Conservation (phyloP, 2,888 invertebrate species). For the Dyspetes luteomarginatus region DNA sequence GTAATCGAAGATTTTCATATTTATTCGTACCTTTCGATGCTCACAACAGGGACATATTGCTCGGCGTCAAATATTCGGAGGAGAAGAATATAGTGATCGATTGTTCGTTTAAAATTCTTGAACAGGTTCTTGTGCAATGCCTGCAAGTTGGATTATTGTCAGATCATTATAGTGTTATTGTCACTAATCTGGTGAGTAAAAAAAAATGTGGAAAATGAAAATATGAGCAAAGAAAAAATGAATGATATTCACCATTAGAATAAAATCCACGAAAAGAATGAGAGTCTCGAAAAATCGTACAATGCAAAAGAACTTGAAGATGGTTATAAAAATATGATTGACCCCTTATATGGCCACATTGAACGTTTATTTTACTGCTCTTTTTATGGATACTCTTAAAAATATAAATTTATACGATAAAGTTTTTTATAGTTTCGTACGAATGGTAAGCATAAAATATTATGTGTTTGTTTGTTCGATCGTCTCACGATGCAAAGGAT, state of each 20-base stretch:
- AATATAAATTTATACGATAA: neutral
- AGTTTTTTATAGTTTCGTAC: neutral
- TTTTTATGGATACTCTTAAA: neutral
- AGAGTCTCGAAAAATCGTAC: neutral
- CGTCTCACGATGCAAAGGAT: conserved; percentile 85
- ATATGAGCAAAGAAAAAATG: neutral
- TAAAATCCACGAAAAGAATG: neutral
- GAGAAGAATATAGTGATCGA: conserved; percentile 90
- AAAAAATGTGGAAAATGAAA: neutral
- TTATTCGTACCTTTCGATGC: neutral
- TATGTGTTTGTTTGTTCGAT: neutral
- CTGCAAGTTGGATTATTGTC: conserved; percentile 95
- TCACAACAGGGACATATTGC: conserved; percentile 86
- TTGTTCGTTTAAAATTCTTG: conserved; percentile 87
- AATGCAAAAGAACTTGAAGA: neutral
- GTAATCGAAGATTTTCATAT: no score
- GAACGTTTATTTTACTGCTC: no score
- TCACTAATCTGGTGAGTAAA: conserved; percentile 87
- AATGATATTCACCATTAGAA: neutral
- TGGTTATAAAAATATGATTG: no score
- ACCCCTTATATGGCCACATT: neutral
- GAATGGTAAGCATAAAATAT: neutral
- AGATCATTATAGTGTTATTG: conserved; percentile 90
- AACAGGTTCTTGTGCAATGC: conserved; percentile 88
- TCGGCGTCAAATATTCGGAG: conserved; percentile 88